Conservation (phyloP, 2,888 invertebrate genomes). For the Ptychoptera contaminata region DNA sequence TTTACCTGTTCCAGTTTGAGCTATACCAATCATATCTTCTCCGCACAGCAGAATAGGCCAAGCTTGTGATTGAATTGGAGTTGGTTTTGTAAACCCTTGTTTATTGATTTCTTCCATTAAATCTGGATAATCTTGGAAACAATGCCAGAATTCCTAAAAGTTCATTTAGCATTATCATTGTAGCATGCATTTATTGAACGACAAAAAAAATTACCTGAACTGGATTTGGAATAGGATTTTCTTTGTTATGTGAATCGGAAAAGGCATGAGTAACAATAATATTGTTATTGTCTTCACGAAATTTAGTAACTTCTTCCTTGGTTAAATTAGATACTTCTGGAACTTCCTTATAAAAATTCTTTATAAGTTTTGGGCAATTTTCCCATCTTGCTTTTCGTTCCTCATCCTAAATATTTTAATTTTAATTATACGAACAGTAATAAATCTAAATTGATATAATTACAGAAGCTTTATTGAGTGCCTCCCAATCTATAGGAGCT, state of each 20-base stretch:
- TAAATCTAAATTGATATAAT: constrained; percentile 13
- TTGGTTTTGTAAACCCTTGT: constrained; percentile 65
- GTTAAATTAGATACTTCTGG: constrained; percentile 50
- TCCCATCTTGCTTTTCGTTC: constrained; percentile 44
- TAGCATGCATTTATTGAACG: constrained; percentile 7
- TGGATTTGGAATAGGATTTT: constrained; percentile 26
- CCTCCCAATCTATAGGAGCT: constrained; percentile 39
- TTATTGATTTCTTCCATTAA: constrained; percentile 65
- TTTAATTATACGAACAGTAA: not conserved
- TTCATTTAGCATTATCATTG: constrained; percentile 50
- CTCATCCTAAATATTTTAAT: constrained; percentile 29
- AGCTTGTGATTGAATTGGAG: constrained; percentile 84
- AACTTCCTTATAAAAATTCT: constrained; percentile 72
- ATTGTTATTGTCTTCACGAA: constrained; percentile 51
- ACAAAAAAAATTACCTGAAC: no score
- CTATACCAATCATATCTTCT: constrained; percentile 89
- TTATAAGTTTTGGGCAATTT: constrained; percentile 49
- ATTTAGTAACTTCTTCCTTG: constrained; percentile 41
- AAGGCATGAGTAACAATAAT: constrained; percentile 58
- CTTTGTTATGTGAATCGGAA: constrained; percentile 30
- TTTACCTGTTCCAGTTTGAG: constrained; percentile 77
- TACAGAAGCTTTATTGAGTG: constrained; percentile 35
- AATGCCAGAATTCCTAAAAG: constrained; percentile 52
- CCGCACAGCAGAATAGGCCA: constrained; percentile 90
- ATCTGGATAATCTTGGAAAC: constrained; percentile 67